phyloP scores from a whole-genome alignment of 2,888 invertebrate species.

The Dugesia japonica region DNA sequence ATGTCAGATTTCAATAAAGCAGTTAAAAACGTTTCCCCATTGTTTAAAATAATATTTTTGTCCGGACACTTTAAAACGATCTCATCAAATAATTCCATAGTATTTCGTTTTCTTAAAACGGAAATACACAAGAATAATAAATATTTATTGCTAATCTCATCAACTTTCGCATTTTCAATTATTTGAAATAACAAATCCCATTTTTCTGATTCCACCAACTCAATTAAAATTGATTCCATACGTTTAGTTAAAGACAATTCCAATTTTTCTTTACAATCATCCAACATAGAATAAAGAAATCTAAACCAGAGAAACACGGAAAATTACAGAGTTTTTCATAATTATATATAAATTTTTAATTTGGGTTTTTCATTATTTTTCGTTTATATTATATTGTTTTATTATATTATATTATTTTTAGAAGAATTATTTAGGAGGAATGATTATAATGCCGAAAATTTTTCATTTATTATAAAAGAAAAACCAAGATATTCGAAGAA shows the following conservation, averaged over 20 bases:
- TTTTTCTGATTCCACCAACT: neutral
- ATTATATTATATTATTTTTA: too few relatives aligned
- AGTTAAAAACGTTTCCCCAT: neutral
- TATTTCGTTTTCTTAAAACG: neutral
- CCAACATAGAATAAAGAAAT: neutral
- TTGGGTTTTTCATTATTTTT: too few relatives aligned
- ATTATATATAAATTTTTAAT: too few relatives aligned
- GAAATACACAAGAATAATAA: neutral
- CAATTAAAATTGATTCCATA: neutral
- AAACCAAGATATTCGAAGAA: too few relatives aligned
- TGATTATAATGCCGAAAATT: too few relatives aligned
- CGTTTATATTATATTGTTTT: too few relatives aligned
- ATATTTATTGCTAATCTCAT: conserved; percentile 4
- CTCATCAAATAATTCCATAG: neutral
- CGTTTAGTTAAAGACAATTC: neutral
- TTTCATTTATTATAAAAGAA: too few relatives aligned
- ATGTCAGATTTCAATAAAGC: neutral
- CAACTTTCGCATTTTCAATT: neutral
- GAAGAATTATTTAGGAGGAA: too few relatives aligned
- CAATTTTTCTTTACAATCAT: neutral
- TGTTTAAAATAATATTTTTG: neutral
- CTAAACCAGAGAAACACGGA: too few relatives aligned
- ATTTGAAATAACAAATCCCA: neutral
- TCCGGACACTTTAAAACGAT: neutral
- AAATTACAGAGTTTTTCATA: too few relatives aligned